phyloP scores from a whole-genome alignment of 2,113 vertebrate species.

The Calyptommatus sinebrachiatus region DNA sequence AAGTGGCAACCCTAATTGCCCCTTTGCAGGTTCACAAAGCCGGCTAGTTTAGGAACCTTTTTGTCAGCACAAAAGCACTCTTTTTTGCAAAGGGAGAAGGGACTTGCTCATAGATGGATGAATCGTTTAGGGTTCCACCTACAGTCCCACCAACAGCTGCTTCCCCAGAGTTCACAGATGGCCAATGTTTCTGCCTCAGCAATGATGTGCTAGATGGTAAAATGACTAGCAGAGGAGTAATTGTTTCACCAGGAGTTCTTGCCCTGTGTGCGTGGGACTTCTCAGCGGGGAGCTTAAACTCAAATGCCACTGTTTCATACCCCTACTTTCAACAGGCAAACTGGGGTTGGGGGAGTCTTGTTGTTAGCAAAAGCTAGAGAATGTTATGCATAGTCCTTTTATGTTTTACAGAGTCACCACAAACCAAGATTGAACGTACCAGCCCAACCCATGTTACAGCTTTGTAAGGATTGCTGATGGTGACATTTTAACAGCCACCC shows the following conservation, averaged over 20 bases:
- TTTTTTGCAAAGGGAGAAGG: not conserved
- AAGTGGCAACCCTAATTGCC: too few species aligned
- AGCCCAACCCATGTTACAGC: not conserved
- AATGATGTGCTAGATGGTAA: not conserved
- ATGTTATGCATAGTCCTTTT: not conserved
- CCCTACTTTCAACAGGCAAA: not conserved
- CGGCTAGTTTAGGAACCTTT: not conserved
- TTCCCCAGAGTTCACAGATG: slow-evolving; percentile 19
- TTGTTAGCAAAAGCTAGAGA: not conserved
- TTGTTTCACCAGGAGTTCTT: not conserved
- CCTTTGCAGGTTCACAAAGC: not conserved
- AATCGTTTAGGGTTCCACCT: not conserved
- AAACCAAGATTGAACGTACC: not conserved
- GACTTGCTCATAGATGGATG: not conserved
- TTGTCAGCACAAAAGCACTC: not conserved
- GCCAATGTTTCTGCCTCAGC: not conserved
- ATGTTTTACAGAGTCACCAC: not conserved
- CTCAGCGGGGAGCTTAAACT: not conserved
- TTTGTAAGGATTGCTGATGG: too few species aligned
- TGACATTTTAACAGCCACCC: not conserved
- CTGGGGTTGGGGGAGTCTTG: not conserved
- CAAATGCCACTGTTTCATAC: not conserved
- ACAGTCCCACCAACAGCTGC: slow-evolving; percentile 20
- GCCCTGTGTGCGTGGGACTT: not conserved
- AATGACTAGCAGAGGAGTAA: not conserved